Evolutionary conservation across 2,113 vertebrate species (phyloP), one percentile per base, ranked within the genome.

Genomic region (Aythya baeri): DNA sequence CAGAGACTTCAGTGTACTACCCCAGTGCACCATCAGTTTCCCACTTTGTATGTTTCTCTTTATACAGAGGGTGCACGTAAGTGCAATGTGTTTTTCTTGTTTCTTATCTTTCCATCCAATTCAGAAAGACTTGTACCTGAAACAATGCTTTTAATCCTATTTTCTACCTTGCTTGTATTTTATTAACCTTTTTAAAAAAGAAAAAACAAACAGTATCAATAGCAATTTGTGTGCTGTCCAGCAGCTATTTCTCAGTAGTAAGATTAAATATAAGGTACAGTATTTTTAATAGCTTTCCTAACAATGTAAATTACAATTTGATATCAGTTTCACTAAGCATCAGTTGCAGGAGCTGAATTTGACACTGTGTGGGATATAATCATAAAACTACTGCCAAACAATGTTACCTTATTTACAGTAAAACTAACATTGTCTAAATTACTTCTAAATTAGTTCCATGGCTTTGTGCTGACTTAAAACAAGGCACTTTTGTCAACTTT

Each of bases 211-310:
- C 86, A 77, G 61, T 94, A 97, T 74, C 94, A 65, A 77, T 97
- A 94, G 89, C 83, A 92, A 91, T 84, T 82, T 86, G 77, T 94
- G 77, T 84, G 91, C 91, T 95, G 81, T 63, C 90, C 93, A 96
- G 81, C 93, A 97, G 88, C 93, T 93, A 31, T 95, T 96, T 95
- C 92, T 95, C 89, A 71, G 72, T 80, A 89, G 36, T 89, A 82
- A 95, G 55, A 93, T 58, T 86, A 88, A 96, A 90, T 63, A 91
- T 31, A 85, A 90, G 78, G 83, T 91, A 94, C 6, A 2, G 72
- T 95, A 91, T 97, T 97, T 96, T 97, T 96, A 96, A 92, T 91
- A 97, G 88, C 86, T 96, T 97, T 93, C 95, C 94, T 95, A 97
- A 91, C 75, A 57, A 50, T 95, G 93, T 97, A 94, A 85, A 89